A percentile compares a stretch with the other conserved stretches of the same genome.
phyloP scores from a whole-genome alignment of 37 sponge, comb jelly and placozoan genomes.

The Halichondria panicea region DNA sequence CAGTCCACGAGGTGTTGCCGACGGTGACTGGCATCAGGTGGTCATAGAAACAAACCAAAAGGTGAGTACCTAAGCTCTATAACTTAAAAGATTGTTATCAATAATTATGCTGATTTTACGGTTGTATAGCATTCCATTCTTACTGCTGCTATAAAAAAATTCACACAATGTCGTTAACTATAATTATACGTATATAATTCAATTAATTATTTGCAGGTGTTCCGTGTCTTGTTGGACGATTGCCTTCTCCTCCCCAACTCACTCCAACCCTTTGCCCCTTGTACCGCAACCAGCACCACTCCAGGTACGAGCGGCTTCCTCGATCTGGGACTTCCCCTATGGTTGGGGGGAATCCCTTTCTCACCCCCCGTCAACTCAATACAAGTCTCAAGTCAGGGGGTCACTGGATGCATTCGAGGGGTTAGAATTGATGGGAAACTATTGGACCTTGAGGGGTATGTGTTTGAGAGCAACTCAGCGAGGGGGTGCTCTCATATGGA shows the following conservation, averaged over 20 bases:
- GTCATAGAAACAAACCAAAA: slow-evolving; percentile 26
- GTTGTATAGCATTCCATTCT: too few species aligned
- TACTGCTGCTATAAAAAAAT: too few species aligned
- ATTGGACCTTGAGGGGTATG: slow-evolving; percentile 27
- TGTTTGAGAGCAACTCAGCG: slow-evolving; percentile 21
- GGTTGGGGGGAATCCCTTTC: slow-evolving; percentile 63
- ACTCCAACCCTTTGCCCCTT: too few species aligned
- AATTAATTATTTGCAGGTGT: too few species aligned
- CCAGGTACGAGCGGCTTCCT: slow-evolving; percentile 33
- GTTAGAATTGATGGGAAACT: slow-evolving; percentile 20
- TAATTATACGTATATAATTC: too few species aligned
- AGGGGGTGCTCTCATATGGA: slow-evolving; percentile 35
- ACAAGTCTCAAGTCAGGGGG: slow-evolving; percentile 14
- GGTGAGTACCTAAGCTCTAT: too few species aligned
- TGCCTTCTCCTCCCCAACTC: too few species aligned
- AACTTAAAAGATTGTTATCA: too few species aligned
- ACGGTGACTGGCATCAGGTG: slow-evolving; percentile 63
- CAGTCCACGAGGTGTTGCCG: slow-evolving; percentile 15
- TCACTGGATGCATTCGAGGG: slow-evolving; percentile 54
- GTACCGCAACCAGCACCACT: too few species aligned
- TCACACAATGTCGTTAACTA: too few species aligned
- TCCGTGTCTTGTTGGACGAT: too few species aligned
- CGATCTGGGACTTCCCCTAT: slow-evolving; percentile 69
- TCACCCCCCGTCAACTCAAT: not conserved
- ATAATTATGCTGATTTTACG: too few species aligned